Percentiles rank a stretch among this genome's conserved stretches.
Conservation (phyloP, 2,888 invertebrate genomes). For the Eremobia ochroleuca region DNA sequence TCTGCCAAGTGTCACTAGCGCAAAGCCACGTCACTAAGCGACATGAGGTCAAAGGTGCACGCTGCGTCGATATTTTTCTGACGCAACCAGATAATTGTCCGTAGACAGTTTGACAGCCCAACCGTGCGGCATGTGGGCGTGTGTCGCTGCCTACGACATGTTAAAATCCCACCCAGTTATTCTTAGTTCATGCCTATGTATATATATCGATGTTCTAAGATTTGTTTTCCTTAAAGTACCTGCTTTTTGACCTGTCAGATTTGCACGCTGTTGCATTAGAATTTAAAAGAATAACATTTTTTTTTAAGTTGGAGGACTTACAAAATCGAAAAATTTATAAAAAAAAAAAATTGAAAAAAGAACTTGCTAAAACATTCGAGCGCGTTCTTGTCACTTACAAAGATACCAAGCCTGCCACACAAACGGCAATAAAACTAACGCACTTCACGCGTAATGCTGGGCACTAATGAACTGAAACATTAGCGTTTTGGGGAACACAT, state of each 20-base stretch:
- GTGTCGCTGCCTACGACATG: slow-evolving; percentile 61
- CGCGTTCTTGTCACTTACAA: slow-evolving; percentile 44
- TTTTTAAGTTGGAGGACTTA: not conserved
- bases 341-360: slow-evolving; percentile 14
- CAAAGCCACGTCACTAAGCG: slow-evolving; percentile 63
- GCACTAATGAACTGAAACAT: slow-evolving; percentile 70
- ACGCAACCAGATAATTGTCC: slow-evolving; percentile 72
- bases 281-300: not conserved
- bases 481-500: slow-evolving; percentile 70
- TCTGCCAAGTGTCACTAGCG: slow-evolving; percentile 23
- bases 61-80: slow-evolving; percentile 74
- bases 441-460: slow-evolving; percentile 58
- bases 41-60: slow-evolving; percentile 70
- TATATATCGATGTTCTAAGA: too few relatives aligned
- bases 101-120: slow-evolving; percentile 74
- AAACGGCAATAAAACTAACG: slow-evolving; percentile 57
- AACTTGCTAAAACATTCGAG: slow-evolving; percentile 7
- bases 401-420: slow-evolving; percentile 32
- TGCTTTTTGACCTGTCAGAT: slow-evolving; percentile 15
- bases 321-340: not conserved
- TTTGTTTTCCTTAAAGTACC: slow-evolving; percentile 21
- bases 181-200: too few relatives aligned
- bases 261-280: not conserved
- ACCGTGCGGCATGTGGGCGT: slow-evolving; percentile 62
- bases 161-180: slow-evolving; percentile 39